Evolutionary conservation across 2,888 invertebrate genomes (phyloP).

Genomic region (Drosophila melanosoma): DNA sequence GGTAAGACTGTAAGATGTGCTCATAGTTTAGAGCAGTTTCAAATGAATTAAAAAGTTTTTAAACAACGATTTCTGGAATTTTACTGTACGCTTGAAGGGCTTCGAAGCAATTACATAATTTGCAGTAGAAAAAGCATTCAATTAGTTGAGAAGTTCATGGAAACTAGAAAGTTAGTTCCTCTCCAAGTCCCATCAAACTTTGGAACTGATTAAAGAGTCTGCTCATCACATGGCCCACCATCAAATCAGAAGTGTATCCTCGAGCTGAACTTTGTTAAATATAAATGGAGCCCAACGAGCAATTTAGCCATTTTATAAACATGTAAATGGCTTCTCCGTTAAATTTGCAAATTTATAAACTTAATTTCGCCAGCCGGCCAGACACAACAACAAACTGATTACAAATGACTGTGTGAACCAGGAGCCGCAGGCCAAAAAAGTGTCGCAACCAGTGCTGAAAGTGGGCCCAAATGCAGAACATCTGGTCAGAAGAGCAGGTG

Average conservation of each 20-base stretch:
- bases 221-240: constrained; percentile 8
- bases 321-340: constrained; percentile 32
- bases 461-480: neutral
- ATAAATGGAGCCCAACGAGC: constrained; percentile 30
- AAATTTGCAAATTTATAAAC: constrained; percentile 47
- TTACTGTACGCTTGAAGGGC: neutral
- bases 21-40: neutral
- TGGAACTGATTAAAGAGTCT: constrained; percentile 15
- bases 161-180: neutral
- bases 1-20: neutral
- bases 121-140: neutral
- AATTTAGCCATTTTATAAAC: constrained; percentile 29
- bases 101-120: neutral
- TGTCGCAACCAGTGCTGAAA: constrained; percentile 24
- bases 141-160: neutral
- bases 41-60: neutral
- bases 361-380: constrained; percentile 11
- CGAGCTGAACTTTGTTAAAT: constrained; percentile 9
- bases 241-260: constrained; percentile 14
- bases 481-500: constrained; percentile 44
- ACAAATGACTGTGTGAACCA: constrained; percentile 37
- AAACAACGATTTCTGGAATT: neutral
- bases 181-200: constrained; percentile 8
- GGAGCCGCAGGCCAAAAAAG: constrained; percentile 28
- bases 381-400: constrained; percentile 37